Percentiles rank a stretch among this genome's conserved stretches.
These are phyloP conservation scores for Zootermopsis nevadensis DNA, from an alignment of 2,888 invertebrate species.

Conservation along the genomic window DNA sequence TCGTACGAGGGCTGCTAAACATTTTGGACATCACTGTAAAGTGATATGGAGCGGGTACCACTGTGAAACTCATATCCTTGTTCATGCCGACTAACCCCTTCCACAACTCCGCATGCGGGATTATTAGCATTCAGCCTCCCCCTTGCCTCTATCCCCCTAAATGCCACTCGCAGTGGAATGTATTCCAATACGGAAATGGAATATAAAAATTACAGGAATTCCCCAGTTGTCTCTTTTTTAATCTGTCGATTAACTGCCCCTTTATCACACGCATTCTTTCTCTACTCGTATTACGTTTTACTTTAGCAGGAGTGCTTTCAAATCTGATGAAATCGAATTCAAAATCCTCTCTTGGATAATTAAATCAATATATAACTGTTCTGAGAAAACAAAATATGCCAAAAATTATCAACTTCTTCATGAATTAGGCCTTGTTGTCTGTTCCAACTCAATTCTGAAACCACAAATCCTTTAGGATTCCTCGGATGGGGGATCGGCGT, in stretches of 20 bases:
- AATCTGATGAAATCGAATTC: not conserved
- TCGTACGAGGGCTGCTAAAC: not conserved
- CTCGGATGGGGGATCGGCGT: too few species aligned
- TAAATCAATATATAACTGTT: too few species aligned
- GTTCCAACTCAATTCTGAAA: too few species aligned
- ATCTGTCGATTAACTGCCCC: slow-evolving; percentile 15
- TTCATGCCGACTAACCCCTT: slow-evolving; percentile 62
- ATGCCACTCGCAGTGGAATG: slow-evolving; percentile 40
- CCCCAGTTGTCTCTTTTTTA: slow-evolving; percentile 16
- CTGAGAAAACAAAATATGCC: too few species aligned
- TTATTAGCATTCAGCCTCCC: slow-evolving; percentile 35
- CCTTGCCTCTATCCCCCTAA: slow-evolving; percentile 37
- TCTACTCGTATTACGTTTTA: not conserved
- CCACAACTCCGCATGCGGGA: slow-evolving; percentile 55
- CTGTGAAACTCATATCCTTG: slow-evolving; percentile 54
- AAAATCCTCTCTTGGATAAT: too few species aligned
- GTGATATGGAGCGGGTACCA: not conserved
- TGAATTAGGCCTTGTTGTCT: too few species aligned
- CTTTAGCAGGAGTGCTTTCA: not conserved
- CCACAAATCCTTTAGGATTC: too few species aligned
- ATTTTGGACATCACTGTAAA: slow-evolving; percentile 15
- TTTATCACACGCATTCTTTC: slow-evolving; percentile 15
- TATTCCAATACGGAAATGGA: slow-evolving; percentile 9
- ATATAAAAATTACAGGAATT: slow-evolving; percentile 39
- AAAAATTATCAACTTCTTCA: too few species aligned